Evolutionary conservation across 2,113 vertebrate genomes (phyloP).

Genomic region (Pangasianodon hypophthalmus): DNA sequence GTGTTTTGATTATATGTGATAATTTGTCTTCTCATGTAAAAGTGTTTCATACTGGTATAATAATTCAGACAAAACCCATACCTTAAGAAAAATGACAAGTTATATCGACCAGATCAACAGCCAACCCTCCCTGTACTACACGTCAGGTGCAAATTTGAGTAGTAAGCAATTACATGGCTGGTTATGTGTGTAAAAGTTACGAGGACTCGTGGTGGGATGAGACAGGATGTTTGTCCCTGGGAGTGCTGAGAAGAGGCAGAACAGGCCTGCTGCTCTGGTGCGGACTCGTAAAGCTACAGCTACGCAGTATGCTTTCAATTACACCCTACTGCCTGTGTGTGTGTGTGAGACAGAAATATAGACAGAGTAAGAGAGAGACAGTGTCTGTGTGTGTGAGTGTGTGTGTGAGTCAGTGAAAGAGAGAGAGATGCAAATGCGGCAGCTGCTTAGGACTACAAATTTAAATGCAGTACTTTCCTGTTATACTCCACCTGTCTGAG

Average conservation of each 20-base stretch:
- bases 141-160: conserved; percentile 43
- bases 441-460: neutral
- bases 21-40: neutral
- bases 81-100: neutral
- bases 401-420: conserved; percentile 1
- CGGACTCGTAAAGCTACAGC: conserved; percentile 58
- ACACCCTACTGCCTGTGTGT: conserved; percentile 32
- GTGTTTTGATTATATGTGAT: neutral
- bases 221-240: conserved; percentile 47
- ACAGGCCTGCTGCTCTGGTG: conserved; percentile 35
- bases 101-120: neutral
- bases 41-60: neutral
- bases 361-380: conserved; percentile 46
- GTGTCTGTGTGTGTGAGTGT: conserved; percentile 21
- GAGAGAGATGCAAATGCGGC: conserved; percentile 13
- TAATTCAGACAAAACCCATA: neutral
- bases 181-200: conserved; percentile 63
- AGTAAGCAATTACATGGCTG: conserved; percentile 64
- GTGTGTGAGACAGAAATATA: conserved; percentile 30
- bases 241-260: conserved; percentile 55
- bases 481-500: neutral
- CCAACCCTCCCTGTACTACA: neutral
- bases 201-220: conserved; percentile 46
- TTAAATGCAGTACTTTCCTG: neutral
- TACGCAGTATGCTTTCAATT: conserved; percentile 66